Evolutionary conservation across 1,140 invertebrate species (phyloP), one percentile per base, ranked within the genome.

Genomic region (silkworm (Bombyx mori)): DNA sequence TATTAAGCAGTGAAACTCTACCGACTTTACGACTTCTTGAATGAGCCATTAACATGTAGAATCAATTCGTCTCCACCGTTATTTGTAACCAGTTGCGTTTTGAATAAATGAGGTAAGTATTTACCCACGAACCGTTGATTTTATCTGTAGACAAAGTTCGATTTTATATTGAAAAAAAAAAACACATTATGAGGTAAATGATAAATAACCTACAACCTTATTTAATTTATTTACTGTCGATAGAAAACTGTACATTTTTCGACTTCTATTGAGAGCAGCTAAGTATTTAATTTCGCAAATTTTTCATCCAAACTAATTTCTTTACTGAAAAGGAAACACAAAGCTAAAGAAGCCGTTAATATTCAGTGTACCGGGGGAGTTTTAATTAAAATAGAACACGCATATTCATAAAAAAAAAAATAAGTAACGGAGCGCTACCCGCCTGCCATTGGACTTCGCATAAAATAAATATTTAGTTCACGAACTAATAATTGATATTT

Each of bases 41-140:
- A 84, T 82, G 80, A 86, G 69, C 77, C 80, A 77, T 86, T 83
- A 85, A 80, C 62, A 77, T 79, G 78, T 82, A 77, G 76, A 78
- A 83, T 83, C 79, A 73, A 79, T 81, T 83, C 72, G 55, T 74
- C 66, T 73, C 67, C 63, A 70, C 71, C 66, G 75, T 82, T 76
- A 74, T 75, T 75, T 35, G 26, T 35, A 35, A 35, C 26, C 26
- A 35, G 26, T 35, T 35, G 26, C 26, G 4, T 35, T 35, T 35
- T 35, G 26, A 35, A 35, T 35, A 35, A 35, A 35, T 35, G 26
- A 35, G 2, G 26, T 18, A 18, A 18, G 12, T 35, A 35, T 1
- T 35, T 35, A 35, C 26, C 26, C 26, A 35, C 4, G 26, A 35
- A 2, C 4, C 26, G 26, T 35, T 35, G 26, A 35, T 35, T 2